A percentile compares a stretch with the other conserved stretches of the same genome.
phyloP scores from a whole-genome alignment of 2,113 vertebrate genomes.

The Mustela nigripes region DNA sequence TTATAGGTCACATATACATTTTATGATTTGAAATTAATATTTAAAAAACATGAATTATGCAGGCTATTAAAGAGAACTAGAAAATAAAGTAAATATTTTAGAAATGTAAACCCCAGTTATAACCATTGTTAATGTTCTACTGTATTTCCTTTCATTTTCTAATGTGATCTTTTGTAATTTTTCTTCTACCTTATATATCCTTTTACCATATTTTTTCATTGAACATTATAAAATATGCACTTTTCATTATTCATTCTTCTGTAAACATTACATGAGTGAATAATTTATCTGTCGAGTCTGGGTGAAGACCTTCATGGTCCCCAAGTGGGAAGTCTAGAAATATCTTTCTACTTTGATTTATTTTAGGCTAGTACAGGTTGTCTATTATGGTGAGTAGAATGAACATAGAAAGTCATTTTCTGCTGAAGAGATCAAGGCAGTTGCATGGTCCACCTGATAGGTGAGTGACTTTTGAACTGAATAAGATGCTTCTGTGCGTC shows the following conservation, averaged over 20 bases:
- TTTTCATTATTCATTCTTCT: constrained; percentile 20
- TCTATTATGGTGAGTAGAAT: not conserved
- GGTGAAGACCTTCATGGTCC: not conserved
- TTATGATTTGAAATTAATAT: constrained; percentile 46
- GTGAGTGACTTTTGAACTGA: not conserved
- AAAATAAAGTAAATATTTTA: not conserved
- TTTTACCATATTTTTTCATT: not conserved
- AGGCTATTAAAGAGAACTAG: constrained; percentile 35
- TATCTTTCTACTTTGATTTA: not conserved
- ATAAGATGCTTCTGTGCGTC: not conserved
- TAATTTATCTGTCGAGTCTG: not conserved
- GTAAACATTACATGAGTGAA: not conserved
- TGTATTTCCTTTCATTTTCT: not conserved
- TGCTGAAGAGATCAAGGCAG: not conserved
- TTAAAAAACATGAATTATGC: not conserved
- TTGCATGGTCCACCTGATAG: not conserved
- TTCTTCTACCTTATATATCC: not conserved
- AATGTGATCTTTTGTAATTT: not conserved
- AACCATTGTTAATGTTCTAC: not conserved
- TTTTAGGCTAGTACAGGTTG: not conserved
- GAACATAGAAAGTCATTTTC: not conserved
- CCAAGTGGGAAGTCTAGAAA: not conserved
- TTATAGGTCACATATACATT: not conserved
- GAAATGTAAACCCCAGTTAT: not conserved
- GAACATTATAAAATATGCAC: not conserved